Percentiles rank a stretch among this genome's conserved stretches.
Conservation (phyloP, 2,797 vertebrate species). For the Parotocinclus haroldoi region DNA sequence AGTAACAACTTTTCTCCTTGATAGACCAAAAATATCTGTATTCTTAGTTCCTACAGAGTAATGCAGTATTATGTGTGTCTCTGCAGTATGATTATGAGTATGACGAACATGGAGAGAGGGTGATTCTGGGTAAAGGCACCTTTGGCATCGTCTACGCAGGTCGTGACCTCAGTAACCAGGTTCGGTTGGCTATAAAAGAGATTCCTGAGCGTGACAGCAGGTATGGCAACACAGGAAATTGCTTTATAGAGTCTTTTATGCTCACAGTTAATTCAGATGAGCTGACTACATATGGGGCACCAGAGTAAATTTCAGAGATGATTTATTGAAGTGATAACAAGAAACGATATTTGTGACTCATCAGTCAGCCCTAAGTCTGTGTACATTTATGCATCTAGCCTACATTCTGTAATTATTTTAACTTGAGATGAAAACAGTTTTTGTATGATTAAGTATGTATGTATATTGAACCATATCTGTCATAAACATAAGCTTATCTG, state of each 20-base stretch:
- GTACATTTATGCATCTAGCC: too few relatives aligned
- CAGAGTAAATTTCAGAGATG: neutral
- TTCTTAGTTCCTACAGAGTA: too few relatives aligned
- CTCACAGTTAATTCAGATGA: neutral
- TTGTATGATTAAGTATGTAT: too few relatives aligned
- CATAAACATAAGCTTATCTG: too few relatives aligned
- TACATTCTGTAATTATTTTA: too few relatives aligned
- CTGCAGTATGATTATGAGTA: constrained; percentile 96
- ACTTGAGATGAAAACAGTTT: too few relatives aligned
- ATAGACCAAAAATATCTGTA: too few relatives aligned
- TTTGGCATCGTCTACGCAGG: constrained; percentile 95
- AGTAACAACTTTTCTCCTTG: too few relatives aligned
- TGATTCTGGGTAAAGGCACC: constrained; percentile 93
- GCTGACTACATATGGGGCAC: neutral
- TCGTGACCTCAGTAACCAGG: constrained; percentile 96
- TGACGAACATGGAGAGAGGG: constrained; percentile 88
- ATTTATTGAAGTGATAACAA: too few relatives aligned
- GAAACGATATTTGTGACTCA: too few relatives aligned
- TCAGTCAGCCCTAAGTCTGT: too few relatives aligned
- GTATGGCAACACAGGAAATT: constrained; percentile 63
- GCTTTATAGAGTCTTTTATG: neutral
- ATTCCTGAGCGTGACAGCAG: constrained; percentile 97
- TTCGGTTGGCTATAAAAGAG: constrained; percentile 97
- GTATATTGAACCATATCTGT: too few relatives aligned
- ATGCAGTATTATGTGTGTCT: constrained; percentile 2